These are phyloP conservation scores for Spilogale gracilis DNA, from an alignment of 2,113 vertebrate genomes.

Conservation along the genomic window DNA sequence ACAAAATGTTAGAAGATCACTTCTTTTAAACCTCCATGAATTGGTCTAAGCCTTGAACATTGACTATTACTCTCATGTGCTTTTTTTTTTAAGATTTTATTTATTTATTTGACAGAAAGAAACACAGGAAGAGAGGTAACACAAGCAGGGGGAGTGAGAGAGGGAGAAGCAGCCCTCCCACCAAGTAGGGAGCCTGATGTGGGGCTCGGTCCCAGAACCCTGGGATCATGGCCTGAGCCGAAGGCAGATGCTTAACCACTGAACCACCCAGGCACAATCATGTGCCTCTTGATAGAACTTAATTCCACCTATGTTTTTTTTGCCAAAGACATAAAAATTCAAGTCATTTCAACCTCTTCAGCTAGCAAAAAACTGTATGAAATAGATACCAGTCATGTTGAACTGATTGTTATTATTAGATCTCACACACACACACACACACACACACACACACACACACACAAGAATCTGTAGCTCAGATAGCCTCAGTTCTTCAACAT, in stretches of 20 bases:
- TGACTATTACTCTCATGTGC: not conserved
- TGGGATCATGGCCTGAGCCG: too few relatives aligned
- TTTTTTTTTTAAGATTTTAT: not conserved
- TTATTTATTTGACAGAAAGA: too few relatives aligned
- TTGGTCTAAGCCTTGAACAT: not conserved
- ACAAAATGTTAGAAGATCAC: not conserved
- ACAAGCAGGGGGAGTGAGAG: too few relatives aligned
- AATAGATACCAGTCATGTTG: not conserved
- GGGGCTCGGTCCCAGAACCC: too few relatives aligned
- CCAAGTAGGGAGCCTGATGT: too few relatives aligned
- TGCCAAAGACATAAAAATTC: not conserved
- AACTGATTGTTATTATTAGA: not conserved
- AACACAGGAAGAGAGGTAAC: too few relatives aligned
- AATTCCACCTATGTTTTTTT: not conserved
- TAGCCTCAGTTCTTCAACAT: not conserved
- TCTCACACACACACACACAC: not conserved
- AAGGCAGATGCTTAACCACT: too few relatives aligned
- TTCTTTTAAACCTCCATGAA: not conserved
- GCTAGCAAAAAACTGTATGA: not conserved
- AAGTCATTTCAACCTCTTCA: not conserved
- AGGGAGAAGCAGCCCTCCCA: too few relatives aligned
- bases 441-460: not conserved
- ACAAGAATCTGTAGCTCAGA: not conserved
- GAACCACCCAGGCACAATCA: too few relatives aligned
- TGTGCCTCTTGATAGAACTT: not conserved